Conservation (phyloP, 2,888 invertebrate species). For the Drosophila prolongata region DNA sequence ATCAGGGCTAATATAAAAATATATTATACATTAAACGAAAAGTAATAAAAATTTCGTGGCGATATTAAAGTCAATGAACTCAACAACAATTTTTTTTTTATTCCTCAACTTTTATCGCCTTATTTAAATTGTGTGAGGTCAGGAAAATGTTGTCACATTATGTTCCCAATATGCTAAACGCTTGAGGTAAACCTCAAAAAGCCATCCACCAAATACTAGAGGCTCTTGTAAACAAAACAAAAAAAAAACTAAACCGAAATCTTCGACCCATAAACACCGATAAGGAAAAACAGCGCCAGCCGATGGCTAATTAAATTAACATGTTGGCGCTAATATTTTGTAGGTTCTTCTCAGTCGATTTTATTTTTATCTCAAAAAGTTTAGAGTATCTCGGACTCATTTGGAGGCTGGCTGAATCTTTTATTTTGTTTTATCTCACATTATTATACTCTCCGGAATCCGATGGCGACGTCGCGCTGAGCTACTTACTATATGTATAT, state of each 20-base stretch:
- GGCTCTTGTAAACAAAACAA: constrained; percentile 13
- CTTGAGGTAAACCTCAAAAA: constrained; percentile 13
- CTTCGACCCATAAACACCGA: constrained; percentile 16
- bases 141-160: constrained; percentile 16
- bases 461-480: constrained; percentile 30
- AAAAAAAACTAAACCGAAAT: constrained; percentile 8
- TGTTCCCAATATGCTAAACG: constrained; percentile 4
- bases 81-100: background rate
- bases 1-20: too few relatives aligned
- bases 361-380: constrained; percentile 61
- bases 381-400: constrained; percentile 21
- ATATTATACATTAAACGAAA: too few relatives aligned
- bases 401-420: constrained; percentile 29
- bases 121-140: constrained; percentile 23
- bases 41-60: background rate
- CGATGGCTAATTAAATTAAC: constrained; percentile 68
- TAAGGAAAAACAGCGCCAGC: constrained; percentile 36
- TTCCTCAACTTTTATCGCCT: background rate
- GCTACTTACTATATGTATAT: constrained; percentile 49
- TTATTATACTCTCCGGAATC: constrained; percentile 2
- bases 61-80: constrained; percentile 10
- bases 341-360: constrained; percentile 11
- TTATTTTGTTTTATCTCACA: constrained; percentile 24
- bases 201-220: background rate
- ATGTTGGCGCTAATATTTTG: constrained; percentile 49